Conservation (phyloP, 2,888 invertebrate genomes). For the Dorcus hopei region DNA sequence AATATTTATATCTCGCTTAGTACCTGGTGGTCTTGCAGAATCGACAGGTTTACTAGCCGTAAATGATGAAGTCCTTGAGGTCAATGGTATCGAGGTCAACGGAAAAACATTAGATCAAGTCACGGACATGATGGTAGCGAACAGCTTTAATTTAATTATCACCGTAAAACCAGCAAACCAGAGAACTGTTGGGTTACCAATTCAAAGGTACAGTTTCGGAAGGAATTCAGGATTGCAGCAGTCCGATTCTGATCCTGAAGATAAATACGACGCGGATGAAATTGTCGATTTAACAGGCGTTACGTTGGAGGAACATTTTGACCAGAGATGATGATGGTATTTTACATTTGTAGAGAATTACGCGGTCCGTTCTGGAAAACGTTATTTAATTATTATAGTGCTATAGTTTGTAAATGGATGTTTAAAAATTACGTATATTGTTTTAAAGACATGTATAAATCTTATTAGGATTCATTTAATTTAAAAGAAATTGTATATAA, state of each 20-base stretch:
- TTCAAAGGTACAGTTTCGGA: slow-evolving; percentile 70
- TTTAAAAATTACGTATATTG: not conserved
- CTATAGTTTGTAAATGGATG: not conserved
- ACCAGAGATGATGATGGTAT: slow-evolving; percentile 11
- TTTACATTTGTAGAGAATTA: slow-evolving; percentile 10
- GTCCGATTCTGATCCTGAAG: slow-evolving; percentile 52
- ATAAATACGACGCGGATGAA: slow-evolving; percentile 75
- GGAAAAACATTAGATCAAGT: slow-evolving; percentile 98
- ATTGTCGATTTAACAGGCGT: slow-evolving; percentile 78
- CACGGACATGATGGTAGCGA: slow-evolving; percentile 99
- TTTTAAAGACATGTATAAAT: not conserved
- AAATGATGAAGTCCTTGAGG: slow-evolving; percentile 99
- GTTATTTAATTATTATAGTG: not conserved
- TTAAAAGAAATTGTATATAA: not conserved
- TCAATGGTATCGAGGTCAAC: slow-evolving; percentile 98
- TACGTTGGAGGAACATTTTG: slow-evolving; percentile 13
- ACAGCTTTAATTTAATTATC: slow-evolving; percentile 96
- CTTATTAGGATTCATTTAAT: slow-evolving; percentile 1
- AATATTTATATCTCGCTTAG: slow-evolving; percentile 95
- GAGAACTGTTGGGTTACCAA: slow-evolving; percentile 61
- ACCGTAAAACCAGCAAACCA: slow-evolving; percentile 99
- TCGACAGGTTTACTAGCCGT: slow-evolving; percentile 96
- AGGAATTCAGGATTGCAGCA: slow-evolving; percentile 72
- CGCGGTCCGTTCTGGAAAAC: not conserved
- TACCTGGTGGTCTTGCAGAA: slow-evolving; percentile 95